Base-by-base conservation (phyloP, 2,888 invertebrate genomes). In the Melipona beecheii region DNA sequence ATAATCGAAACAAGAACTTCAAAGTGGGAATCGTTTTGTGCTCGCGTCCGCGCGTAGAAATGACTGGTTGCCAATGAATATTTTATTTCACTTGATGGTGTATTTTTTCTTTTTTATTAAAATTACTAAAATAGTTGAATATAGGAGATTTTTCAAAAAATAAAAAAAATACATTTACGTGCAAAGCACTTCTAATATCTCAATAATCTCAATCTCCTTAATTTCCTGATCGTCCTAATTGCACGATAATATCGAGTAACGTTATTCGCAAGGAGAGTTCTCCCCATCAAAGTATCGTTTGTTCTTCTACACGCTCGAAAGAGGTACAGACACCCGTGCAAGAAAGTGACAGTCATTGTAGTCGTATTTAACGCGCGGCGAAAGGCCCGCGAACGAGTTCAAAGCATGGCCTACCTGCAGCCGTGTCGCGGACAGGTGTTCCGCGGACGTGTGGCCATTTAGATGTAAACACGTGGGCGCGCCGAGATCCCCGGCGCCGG, bases 341-440 rank as follows among this genome's bases (percentile, higher is more conserved):
- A 43, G 27, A 24, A 54, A 73, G 21, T 17, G 65, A 65, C 69
- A 77, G 73, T 83, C 64, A 83, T 69, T 65, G 68, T 72, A 21
- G 64, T 21, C n/a, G 31, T 43, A 43, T n/a, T 71, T 27, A 15
- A 9, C 36, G 24, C 50, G 64, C 50, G 65, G 65, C 56, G 54
- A 70, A 69, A 58, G 62, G 65, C 71, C 27, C 27, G 27, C 27
- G 62, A 81, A 81, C 77, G 70, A 77, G 85, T 76, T 85, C 75
- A 77, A 85, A 70, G 49, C 64, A 31, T 43, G 43, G 43, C 62
- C 56, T 69, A 60, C 66, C 36, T 56, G 70, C 21, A 69, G 66
- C 62, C 62, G n/a, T 31, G 58, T 50, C 24, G 74, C 19, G 83
- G 86, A 81, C 86, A 86, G 86, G 88, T 87, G 87, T 77, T 43